Percentiles rank a stretch among this genome's conserved stretches.
Evolutionary conservation across 2,113 vertebrate genomes (phyloP).

Genomic region (Galemys pyrenaicus): DNA sequence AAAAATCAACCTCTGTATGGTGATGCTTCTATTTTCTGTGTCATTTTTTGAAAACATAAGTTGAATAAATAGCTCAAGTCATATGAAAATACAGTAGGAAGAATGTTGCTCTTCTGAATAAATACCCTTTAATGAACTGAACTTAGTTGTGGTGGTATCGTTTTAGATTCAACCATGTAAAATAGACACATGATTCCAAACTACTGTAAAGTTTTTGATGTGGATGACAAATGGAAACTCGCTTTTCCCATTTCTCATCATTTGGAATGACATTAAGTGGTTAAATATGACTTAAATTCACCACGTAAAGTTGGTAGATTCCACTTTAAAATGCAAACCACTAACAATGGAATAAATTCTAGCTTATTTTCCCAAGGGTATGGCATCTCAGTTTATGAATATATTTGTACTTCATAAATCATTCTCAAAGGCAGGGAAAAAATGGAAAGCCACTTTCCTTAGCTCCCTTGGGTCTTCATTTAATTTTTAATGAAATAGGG

Average conservation of each 20-base stretch:
- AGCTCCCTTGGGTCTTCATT: constrained; percentile 79
- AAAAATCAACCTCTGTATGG: not conserved
- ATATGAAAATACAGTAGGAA: not conserved
- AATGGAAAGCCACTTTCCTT: constrained; percentile 83
- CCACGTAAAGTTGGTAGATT: constrained; percentile 66
- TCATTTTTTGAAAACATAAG: not conserved
- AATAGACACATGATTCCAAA: constrained; percentile 47
- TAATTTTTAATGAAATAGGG: constrained; percentile 85
- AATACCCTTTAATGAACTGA: constrained; percentile 50
- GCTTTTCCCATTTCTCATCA: constrained; percentile 63
- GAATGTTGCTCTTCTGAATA: not conserved
- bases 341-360: constrained; percentile 81
- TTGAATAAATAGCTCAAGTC: constrained; percentile 49
- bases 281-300: constrained; percentile 76
- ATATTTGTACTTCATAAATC: constrained; percentile 83
- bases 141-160: constrained; percentile 13
- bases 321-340: constrained; percentile 73
- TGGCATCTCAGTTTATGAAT: constrained; percentile 82
- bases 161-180: constrained; percentile 55
- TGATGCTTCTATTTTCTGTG: not conserved
- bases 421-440: constrained; percentile 83
- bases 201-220: constrained; percentile 55
- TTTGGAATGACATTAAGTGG: constrained; percentile 54
- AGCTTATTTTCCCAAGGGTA: constrained; percentile 79
- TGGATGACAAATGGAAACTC: constrained; percentile 61